These are phyloP conservation scores for Pentalonia nigronervosa DNA, from an alignment of 1,140 invertebrate genomes.

Conservation along the genomic window DNA sequence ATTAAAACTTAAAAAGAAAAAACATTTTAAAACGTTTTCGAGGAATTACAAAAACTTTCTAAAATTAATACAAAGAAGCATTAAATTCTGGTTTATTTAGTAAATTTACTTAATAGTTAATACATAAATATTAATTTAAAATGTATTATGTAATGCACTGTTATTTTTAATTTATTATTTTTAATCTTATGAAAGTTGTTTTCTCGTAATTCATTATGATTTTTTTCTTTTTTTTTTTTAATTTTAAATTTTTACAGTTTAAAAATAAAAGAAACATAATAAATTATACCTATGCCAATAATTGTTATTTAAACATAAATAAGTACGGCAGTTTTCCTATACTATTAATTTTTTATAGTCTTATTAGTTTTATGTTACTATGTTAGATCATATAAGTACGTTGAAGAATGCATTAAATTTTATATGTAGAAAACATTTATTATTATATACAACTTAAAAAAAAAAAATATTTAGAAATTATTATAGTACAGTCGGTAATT, in stretches of 20 bases:
- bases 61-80: background rate
- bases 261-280: background rate
- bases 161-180: background rate
- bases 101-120: constrained; percentile 4
- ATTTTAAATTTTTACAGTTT: background rate
- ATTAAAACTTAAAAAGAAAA: constrained; percentile 33
- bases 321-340: background rate
- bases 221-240: background rate
- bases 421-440: background rate
- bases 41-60: background rate
- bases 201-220: background rate
- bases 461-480: background rate
- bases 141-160: background rate
- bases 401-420: background rate
- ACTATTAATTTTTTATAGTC: background rate
- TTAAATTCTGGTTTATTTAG: background rate
- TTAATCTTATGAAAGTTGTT: background rate
- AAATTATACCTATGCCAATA: background rate
- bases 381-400: background rate
- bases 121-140: background rate
- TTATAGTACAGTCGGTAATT: background rate
- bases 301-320: background rate
- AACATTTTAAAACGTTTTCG: background rate
- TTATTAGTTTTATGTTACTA: background rate
- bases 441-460: background rate